Conservation (phyloP, 2,113 vertebrate genomes). For the Paralichthys olivaceus region DNA sequence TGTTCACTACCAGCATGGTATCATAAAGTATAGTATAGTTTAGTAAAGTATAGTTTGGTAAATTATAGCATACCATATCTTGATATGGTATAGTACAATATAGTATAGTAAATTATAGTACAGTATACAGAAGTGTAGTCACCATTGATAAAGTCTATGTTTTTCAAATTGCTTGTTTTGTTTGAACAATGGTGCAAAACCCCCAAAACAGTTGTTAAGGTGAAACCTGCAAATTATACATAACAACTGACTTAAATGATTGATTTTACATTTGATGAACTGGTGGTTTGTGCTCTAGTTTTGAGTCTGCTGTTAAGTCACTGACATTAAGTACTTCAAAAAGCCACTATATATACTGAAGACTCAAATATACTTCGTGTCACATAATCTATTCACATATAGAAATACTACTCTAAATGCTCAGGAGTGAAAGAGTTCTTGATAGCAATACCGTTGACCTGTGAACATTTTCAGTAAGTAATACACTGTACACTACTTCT, state of each 20-base stretch:
- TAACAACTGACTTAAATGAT: too few relatives aligned
- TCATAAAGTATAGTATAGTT: background rate
- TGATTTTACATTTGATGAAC: too few relatives aligned
- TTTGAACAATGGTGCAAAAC: too few relatives aligned
- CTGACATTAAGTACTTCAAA: background rate
- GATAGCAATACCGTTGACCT: too few relatives aligned
- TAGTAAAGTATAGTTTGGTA: background rate
- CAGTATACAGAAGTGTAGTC: background rate
- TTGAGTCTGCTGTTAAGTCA: background rate
- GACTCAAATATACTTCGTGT: background rate
- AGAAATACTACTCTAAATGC: background rate
- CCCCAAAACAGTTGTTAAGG: background rate
- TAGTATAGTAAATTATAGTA: background rate
- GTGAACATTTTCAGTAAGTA: too few relatives aligned
- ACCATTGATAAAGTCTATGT: too few relatives aligned
- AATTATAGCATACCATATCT: background rate
- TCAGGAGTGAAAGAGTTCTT: too few relatives aligned
- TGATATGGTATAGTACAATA: background rate
- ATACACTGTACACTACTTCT: too few relatives aligned
- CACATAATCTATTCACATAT: background rate
- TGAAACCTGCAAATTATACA: background rate
- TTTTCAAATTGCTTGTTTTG: background rate
- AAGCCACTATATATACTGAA: too few relatives aligned
- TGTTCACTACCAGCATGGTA: background rate
- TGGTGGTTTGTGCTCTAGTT: too few relatives aligned